Conservation (phyloP, 1,140 invertebrate genomes). For the Caenorhabditis tropicalis region DNA sequence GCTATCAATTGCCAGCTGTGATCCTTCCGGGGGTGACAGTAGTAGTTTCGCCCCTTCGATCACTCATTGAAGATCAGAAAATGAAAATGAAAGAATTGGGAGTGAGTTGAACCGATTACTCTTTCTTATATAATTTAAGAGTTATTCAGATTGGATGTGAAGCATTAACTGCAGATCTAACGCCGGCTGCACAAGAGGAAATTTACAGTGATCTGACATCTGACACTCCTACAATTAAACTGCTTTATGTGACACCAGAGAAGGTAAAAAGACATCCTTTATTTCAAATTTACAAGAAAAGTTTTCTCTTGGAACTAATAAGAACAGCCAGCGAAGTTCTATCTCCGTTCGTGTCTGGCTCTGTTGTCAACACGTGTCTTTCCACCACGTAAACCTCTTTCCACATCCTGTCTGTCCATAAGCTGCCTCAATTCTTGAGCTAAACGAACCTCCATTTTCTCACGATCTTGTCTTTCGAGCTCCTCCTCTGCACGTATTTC, state of each 20-base stretch:
- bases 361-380: too few relatives aligned
- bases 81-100: conserved; percentile 80
- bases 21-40: conserved; percentile 80
- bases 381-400: not conserved
- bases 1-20: conserved; percentile 88
- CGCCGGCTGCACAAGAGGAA: conserved; percentile 10
- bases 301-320: too few relatives aligned
- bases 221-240: conserved; percentile 76
- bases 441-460: not conserved
- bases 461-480: not conserved
- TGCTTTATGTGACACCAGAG: conserved; percentile 92
- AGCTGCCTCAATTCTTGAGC: not conserved
- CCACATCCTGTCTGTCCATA: not conserved
- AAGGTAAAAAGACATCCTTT: conserved; percentile 56
- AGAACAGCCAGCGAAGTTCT: too few relatives aligned
- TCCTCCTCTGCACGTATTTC: not conserved
- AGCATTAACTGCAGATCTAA: conserved; percentile 56
- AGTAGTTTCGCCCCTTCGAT: conserved; percentile 89
- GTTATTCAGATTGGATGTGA: conserved; percentile 58
- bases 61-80: conserved; percentile 92
- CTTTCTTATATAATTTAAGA: not conserved
- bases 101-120: conserved; percentile 14
- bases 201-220: conserved; percentile 40
- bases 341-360: too few relatives aligned
- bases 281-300: too few relatives aligned